Percentiles rank a stretch among this genome's conserved stretches.
Evolutionary conservation across 37 sponge, comb jelly and placozoan genomes (phyloP).

Genomic region (Lycopodina hypogea): DNA sequence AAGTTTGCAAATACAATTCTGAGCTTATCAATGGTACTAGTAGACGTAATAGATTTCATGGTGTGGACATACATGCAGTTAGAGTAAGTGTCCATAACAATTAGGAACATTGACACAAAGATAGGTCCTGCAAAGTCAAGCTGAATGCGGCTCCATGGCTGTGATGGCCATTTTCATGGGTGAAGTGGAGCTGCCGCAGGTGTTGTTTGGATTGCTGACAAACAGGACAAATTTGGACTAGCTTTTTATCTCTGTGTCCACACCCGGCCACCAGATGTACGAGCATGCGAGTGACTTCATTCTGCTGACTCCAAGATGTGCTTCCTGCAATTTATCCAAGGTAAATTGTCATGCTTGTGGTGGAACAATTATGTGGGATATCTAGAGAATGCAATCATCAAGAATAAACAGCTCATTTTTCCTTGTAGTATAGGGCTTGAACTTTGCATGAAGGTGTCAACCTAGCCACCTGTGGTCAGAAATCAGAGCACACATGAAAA

Average conservation of each 20-base stretch:
- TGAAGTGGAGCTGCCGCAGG: slow-evolving; percentile 36
- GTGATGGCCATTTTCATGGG: slow-evolving; percentile 49
- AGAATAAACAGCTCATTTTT: slow-evolving; percentile 1
- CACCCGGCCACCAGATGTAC: slow-evolving; percentile 48
- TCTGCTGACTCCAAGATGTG: slow-evolving; percentile 12
- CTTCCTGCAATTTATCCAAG: neutral
- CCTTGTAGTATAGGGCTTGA: neutral
- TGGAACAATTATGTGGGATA: slow-evolving; percentile 4
- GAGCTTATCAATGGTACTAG: slow-evolving; percentile 25
- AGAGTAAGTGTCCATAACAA: slow-evolving; percentile 47
- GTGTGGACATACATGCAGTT: slow-evolving; percentile 53
- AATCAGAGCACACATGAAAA: neutral
- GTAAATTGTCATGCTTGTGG: neutral
- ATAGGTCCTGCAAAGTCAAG: slow-evolving; percentile 53
- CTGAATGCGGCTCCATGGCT: slow-evolving; percentile 53
- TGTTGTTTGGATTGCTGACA: slow-evolving; percentile 12
- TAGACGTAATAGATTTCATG: slow-evolving; percentile 8
- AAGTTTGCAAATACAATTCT: slow-evolving; percentile 19
- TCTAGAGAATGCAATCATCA: slow-evolving; percentile 15
- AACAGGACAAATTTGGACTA: slow-evolving; percentile 10
- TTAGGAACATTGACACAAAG: slow-evolving; percentile 36
- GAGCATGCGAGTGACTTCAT: slow-evolving; percentile 43
- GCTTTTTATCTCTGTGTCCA: slow-evolving; percentile 40
- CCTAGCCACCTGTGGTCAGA: neutral
- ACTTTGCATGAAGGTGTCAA: neutral